A percentile compares a stretch with the other conserved stretches of the same genome.
phyloP scores from a whole-genome alignment of 2,797 vertebrate species.

The Rhinophrynus dorsalis region DNA sequence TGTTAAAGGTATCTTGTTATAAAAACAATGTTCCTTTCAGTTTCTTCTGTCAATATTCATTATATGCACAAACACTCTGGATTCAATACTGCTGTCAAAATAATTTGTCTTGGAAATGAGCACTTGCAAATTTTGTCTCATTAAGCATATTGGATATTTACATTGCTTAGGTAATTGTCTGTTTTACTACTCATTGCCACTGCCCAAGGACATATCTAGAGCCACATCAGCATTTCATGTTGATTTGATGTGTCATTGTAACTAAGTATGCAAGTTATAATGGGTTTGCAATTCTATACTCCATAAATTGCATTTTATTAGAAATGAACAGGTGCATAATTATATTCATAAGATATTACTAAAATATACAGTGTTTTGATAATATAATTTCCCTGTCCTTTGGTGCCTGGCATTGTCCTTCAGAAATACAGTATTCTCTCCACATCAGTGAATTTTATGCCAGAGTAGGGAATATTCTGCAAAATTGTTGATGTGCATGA shows the following conservation, averaged over 20 bases:
- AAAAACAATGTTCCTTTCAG: too few species aligned
- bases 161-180: background rate
- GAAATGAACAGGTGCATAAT: slow-evolving; percentile 19
- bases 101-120: background rate
- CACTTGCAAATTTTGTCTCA: background rate
- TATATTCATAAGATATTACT: slow-evolving; percentile 31
- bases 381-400: slow-evolving; percentile 20
- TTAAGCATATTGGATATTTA: background rate
- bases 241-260: slow-evolving; percentile 26
- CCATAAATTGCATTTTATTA: slow-evolving; percentile 25
- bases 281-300: slow-evolving; percentile 11
- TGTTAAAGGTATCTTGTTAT: too few species aligned
- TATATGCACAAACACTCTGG: too few species aligned
- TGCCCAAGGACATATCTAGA: slow-evolving; percentile 10
- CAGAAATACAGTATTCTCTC: slow-evolving; percentile 19
- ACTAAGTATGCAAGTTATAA: slow-evolving; percentile 18
- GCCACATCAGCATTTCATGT: slow-evolving; percentile 15
- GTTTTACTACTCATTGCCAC: background rate
- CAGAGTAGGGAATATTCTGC: slow-evolving; percentile 8
- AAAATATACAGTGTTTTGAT: slow-evolving; percentile 21
- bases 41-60: too few species aligned
- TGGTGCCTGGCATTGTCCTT: slow-evolving; percentile 15
- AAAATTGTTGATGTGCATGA: slow-evolving; percentile 52
- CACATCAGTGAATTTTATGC: slow-evolving; percentile 32
- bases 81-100: background rate